Evolutionary conservation across 2,888 invertebrate species (phyloP).

Genomic region (Sussaba pulchella): DNA sequence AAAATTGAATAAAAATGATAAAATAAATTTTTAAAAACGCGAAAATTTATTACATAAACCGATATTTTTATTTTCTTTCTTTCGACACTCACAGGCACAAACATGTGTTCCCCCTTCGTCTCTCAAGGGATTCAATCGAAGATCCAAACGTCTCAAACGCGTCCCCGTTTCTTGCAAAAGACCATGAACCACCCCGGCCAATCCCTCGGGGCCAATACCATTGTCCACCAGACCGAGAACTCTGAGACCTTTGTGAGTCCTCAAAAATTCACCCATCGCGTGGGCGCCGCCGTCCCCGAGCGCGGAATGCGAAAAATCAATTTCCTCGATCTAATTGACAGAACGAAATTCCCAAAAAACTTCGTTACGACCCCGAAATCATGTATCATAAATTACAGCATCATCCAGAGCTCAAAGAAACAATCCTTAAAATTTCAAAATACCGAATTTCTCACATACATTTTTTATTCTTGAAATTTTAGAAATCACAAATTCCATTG

Average conservation of each 20-base stretch:
- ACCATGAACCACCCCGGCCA: slow-evolving; percentile 86
- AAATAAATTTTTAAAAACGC: no score
- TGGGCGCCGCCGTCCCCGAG: slow-evolving; percentile 88
- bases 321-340: slow-evolving; percentile 84
- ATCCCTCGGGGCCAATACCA: slow-evolving; percentile 86
- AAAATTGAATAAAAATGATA: no score
- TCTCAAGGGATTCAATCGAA: slow-evolving; percentile 88
- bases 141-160: slow-evolving; percentile 84
- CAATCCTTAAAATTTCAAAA: no score
- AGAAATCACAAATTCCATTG: no score
- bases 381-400: no score
- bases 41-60: not conserved
- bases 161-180: slow-evolving; percentile 85
- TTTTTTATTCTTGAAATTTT: not conserved
- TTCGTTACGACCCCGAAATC: no score
- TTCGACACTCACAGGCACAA: slow-evolving; percentile 75
- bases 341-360: no score
- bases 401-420: no score
- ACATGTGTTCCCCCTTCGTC: slow-evolving; percentile 85
- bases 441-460: no score
- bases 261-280: slow-evolving; percentile 86
- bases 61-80: not conserved
- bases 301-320: slow-evolving; percentile 89
- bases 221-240: slow-evolving; percentile 86
- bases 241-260: slow-evolving; percentile 78